phyloP scores from a whole-genome alignment of 2,797 vertebrate genomes.

The Phalanger gymnotis region DNA sequence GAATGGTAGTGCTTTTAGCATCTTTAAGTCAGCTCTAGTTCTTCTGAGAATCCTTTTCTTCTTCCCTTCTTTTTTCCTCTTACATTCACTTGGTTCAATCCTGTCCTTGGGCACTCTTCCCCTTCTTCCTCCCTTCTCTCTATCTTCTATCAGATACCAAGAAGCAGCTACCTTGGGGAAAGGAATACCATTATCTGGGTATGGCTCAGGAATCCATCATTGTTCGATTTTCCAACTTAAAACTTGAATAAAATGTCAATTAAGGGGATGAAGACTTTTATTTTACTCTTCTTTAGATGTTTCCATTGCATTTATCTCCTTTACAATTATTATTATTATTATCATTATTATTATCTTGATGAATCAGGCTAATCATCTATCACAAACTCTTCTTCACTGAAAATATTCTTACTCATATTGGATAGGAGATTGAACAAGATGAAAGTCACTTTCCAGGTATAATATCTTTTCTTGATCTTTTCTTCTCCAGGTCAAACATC shows the following conservation, averaged over 20 bases:
- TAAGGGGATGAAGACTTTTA: neutral
- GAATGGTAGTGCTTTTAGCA: neutral
- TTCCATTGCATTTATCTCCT: neutral
- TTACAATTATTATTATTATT: neutral
- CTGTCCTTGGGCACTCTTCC: neutral
- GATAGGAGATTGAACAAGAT: neutral
- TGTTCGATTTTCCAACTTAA: neutral
- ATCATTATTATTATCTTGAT: neutral
- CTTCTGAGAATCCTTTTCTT: neutral
- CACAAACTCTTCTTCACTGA: neutral
- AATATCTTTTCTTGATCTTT: neutral
- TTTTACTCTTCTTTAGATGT: neutral
- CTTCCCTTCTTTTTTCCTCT: neutral
- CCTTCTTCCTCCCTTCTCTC: neutral
- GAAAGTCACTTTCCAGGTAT: neutral
- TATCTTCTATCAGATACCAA: neutral
- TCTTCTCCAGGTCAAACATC: neutral
- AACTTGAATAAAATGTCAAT: neutral
- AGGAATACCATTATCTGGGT: neutral
- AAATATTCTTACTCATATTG: neutral
- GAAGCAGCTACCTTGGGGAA: neutral
- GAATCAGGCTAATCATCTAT: neutral
- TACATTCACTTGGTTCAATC: neutral
- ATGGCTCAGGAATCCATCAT: neutral
- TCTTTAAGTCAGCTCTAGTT: neutral